Base-by-base conservation (phyloP, 2,888 invertebrate genomes). In the Cheilosia scutellata region DNA sequence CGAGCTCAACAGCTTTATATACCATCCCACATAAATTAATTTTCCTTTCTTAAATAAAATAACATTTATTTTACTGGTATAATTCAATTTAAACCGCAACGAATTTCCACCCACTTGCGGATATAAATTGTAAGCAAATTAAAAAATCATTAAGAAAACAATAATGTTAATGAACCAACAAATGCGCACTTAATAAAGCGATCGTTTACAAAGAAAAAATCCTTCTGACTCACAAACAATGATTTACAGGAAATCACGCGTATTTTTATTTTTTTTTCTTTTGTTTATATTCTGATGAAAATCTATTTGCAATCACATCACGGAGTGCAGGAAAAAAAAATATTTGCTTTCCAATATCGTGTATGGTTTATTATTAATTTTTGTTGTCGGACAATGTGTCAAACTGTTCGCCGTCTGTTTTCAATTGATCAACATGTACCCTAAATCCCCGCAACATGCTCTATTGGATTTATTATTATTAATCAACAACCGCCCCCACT, bases 351-450 rank as follows among this genome's bases (percentile, higher is more conserved):
- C 71, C 82, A 58, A 60, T 71, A 76, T 25, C 58, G 44, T 66
- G 65, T 65, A 58, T 76, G 53, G 60, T 7, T 71, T 71, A 66
- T 76, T 77, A 76, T 76, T 66, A 37, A 37, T 37, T 9, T 20
- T 58, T 60, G 57, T 71, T 62, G 60, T 44, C 31, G 20, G 47
- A 60, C 77, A 71, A 66, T 66, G 65, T 82, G 77, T 77, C 71
- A 82, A 53, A 5, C 25, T 55, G 60, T 7, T 62, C 55, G 77
- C 40, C 33, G 16, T 66, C 65, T 66, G 40, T 66, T 60, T 72
- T 53, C 40, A 42, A 25, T 65, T 66, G 65, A 77, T 16, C 51
- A 65, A 6, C 7, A 75, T 57, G n/a, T 55, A 44, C 16, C 51
- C 20, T 9, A 49, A 29, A 2, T 29, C 20, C 42, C 51, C 58